Evolutionary conservation across 1,140 invertebrate species (phyloP).

Genomic region (Apis mellifera): Amel_HAv3.1 CM009931.2:218001-218500

Average conservation of each 20-base stretch:
- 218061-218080: neutral
- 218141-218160: too few relatives aligned
- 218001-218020: slow-evolving; percentile 41
- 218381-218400: slow-evolving; percentile 7
- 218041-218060: neutral
- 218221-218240: too few relatives aligned
- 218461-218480: too few relatives aligned
- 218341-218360: slow-evolving; percentile 4
- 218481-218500: too few relatives aligned
- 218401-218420: slow-evolving; percentile 20
- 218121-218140: too few relatives aligned
- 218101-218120: neutral
- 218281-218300: neutral
- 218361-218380: neutral
- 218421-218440: neutral
- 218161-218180: too few relatives aligned
- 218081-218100: neutral
- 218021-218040: slow-evolving; percentile 14
- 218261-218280: neutral
- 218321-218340: slow-evolving; percentile 9
- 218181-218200: too few relatives aligned
- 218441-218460: neutral
- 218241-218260: neutral
- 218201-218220: too few relatives aligned
- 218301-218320: neutral